Conservation (phyloP, 2,888 invertebrate species). For the Darwinula stevensoni region DNA sequence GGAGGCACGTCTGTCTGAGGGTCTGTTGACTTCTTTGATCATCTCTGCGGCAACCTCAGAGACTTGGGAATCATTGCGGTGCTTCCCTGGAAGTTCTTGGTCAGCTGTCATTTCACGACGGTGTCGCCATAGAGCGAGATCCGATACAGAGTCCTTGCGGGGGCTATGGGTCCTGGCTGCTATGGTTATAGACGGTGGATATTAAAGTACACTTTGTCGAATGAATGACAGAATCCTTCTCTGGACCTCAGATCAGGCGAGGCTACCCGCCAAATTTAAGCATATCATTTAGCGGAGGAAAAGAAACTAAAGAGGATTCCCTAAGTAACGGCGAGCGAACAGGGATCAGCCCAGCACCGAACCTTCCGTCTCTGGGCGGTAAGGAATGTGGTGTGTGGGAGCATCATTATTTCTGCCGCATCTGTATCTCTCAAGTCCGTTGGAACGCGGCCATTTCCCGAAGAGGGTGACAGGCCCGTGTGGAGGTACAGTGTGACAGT, state of each 20-base stretch:
- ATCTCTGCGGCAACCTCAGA: too few relatives aligned
- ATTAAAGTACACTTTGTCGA: too few relatives aligned
- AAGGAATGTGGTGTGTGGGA: slow-evolving; percentile 26
- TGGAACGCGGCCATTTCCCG: slow-evolving; percentile 14
- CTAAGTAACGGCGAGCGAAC: slow-evolving; percentile 31
- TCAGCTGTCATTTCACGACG: too few relatives aligned
- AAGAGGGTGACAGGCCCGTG: slow-evolving; percentile 18
- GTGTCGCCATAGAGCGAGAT: too few relatives aligned
- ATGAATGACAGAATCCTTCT: too few relatives aligned
- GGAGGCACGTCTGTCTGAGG: slow-evolving; percentile 15
- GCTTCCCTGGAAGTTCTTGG: too few relatives aligned
- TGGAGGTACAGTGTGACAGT: slow-evolving; percentile 7
- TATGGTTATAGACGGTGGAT: too few relatives aligned
- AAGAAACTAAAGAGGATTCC: slow-evolving; percentile 33
- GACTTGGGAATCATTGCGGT: too few relatives aligned
- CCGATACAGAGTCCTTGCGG: too few relatives aligned
- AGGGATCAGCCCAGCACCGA: slow-evolving; percentile 29
- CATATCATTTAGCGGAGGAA: slow-evolving; percentile 38
- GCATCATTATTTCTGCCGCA: slow-evolving; percentile 9
- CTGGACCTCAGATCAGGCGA: slow-evolving; percentile 16
- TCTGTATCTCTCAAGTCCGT: slow-evolving; percentile 12
- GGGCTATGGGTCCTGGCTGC: too few relatives aligned
- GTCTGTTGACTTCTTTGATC: too few relatives aligned
- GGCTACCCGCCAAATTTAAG: slow-evolving; percentile 26
- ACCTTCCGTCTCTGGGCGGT: slow-evolving; percentile 17